phyloP scores from a whole-genome alignment of 2,797 vertebrate species.

The Syndactyla subalaris region DNA sequence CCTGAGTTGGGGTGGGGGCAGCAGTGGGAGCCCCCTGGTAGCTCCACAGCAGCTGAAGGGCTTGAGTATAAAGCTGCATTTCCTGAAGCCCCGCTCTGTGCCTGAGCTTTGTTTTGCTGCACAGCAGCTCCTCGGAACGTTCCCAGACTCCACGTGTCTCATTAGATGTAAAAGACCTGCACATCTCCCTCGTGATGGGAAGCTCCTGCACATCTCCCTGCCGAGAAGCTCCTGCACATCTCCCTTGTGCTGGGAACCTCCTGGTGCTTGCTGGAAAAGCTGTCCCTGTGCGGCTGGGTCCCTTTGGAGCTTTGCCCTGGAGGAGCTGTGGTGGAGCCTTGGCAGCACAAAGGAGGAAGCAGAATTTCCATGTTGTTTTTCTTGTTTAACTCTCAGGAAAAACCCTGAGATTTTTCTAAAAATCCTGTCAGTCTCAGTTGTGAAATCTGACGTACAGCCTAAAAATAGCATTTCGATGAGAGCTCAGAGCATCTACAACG shows the following conservation, averaged over 20 bases:
- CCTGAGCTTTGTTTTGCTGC: background rate
- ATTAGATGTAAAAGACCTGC: background rate
- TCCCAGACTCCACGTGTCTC: background rate
- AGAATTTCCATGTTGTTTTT: background rate
- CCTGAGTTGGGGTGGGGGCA: background rate
- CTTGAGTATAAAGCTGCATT: background rate
- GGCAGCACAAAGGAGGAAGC: background rate
- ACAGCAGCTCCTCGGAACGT: background rate
- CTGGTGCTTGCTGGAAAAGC: background rate
- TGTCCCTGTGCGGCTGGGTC: background rate
- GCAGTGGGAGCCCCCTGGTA: background rate
- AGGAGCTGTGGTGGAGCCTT: background rate
- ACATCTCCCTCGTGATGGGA: background rate
- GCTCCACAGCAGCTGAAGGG: background rate
- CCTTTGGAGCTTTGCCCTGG: background rate
- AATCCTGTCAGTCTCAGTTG: conserved; percentile 34
- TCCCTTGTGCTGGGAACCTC: background rate
- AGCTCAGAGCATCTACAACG: background rate
- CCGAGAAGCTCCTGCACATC: background rate
- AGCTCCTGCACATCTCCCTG: background rate
- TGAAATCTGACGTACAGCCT: conserved; percentile 57
- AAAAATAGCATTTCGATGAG: conserved; percentile 56
- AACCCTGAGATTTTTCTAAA: conserved; percentile 22
- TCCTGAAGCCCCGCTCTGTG: background rate
- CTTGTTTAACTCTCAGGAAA: conserved; percentile 13